Conservation (phyloP, 1,140 invertebrate species). For the Ylistrum balloti region DNA sequence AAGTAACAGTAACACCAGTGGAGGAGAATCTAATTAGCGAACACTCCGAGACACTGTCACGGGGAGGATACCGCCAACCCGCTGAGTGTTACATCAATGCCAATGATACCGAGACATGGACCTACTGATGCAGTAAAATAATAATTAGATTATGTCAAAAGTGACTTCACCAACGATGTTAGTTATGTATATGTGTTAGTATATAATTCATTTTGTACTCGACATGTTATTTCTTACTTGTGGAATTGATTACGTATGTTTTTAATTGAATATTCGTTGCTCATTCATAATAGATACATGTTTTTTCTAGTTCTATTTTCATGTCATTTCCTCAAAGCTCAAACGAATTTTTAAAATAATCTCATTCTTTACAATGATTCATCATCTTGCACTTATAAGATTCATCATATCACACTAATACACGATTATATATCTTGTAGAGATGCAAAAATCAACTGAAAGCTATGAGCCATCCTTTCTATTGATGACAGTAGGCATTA, state of each 20-base stretch:
- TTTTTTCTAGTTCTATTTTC: too few relatives aligned
- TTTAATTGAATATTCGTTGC: background rate
- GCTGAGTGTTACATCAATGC: background rate
- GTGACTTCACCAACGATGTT: background rate
- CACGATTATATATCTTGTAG: too few relatives aligned
- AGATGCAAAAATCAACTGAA: too few relatives aligned
- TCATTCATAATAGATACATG: too few relatives aligned
- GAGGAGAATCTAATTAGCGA: background rate
- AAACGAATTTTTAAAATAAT: too few relatives aligned
- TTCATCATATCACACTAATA: too few relatives aligned
- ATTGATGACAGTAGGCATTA: too few relatives aligned
- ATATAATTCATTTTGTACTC: background rate
- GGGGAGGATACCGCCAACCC: background rate
- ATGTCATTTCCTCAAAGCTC: too few relatives aligned
- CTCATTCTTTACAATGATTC: too few relatives aligned
- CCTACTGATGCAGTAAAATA: background rate
- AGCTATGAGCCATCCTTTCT: too few relatives aligned
- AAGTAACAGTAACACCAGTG: background rate
- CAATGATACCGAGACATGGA: background rate
- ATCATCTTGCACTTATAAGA: too few relatives aligned
- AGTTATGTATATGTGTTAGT: background rate
- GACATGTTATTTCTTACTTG: background rate
- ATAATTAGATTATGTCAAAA: conserved; percentile 6
- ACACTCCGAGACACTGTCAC: background rate
- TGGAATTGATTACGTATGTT: background rate